Conservation (phyloP, 1,140 invertebrate species). For the Neoseiulus cucumeris region DNA sequence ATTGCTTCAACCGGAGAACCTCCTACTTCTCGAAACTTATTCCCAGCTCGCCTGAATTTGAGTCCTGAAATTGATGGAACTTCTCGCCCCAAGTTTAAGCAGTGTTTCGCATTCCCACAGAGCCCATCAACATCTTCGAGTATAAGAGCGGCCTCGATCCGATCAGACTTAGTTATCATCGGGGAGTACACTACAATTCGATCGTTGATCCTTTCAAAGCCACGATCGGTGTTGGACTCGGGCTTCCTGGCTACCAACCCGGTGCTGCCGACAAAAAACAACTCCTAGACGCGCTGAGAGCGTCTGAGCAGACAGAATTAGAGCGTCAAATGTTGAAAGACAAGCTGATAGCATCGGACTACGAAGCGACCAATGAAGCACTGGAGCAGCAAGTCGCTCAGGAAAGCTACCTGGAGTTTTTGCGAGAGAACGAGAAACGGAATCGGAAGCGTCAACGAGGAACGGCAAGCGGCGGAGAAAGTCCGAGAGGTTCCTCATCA, state of each 20-base stretch:
- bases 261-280: slow-evolving; percentile 50
- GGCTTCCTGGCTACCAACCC: slow-evolving; percentile 60
- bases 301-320: slow-evolving; percentile 64
- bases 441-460: slow-evolving; percentile 23
- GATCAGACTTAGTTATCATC: slow-evolving; percentile 70
- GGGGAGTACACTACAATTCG: slow-evolving; percentile 73
- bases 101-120: slow-evolving; percentile 28
- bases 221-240: slow-evolving; percentile 62
- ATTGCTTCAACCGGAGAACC: too few species aligned
- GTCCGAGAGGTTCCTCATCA: not conserved
- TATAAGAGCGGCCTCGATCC: slow-evolving; percentile 55
- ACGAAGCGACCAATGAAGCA: slow-evolving; percentile 78
- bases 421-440: slow-evolving; percentile 47
- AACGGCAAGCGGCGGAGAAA: slow-evolving; percentile 17
- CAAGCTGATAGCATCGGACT: slow-evolving; percentile 72
- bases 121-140: slow-evolving; percentile 79
- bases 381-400: slow-evolving; percentile 72
- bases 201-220: slow-evolving; percentile 64
- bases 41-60: not conserved
- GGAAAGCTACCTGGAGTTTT: slow-evolving; percentile 72
- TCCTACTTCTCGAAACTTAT: too few species aligned
- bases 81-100: not conserved
- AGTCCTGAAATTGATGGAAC: not conserved
- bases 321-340: slow-evolving; percentile 78
- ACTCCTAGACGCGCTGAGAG: slow-evolving; percentile 51